A percentile compares a stretch with the other conserved stretches of the same genome.
phyloP scores from a whole-genome alignment of 2,888 invertebrate species.

The Dicranocentrus wangi region DNA sequence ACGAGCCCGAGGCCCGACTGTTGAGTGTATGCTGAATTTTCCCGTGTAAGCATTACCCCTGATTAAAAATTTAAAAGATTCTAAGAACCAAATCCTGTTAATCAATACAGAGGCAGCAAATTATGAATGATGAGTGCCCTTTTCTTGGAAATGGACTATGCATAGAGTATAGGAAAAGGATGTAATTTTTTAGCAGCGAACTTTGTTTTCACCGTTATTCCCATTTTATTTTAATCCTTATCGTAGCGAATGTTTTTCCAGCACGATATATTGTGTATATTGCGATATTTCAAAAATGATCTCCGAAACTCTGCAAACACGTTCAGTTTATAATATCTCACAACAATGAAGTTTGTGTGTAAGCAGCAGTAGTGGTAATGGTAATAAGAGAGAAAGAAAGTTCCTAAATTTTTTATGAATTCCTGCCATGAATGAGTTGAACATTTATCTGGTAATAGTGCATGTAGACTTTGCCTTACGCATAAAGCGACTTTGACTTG shows the following conservation, averaged over 20 bases:
- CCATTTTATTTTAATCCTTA: not conserved
- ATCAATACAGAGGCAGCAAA: too few species aligned
- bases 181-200: too few species aligned
- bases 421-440: not conserved
- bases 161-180: too few species aligned
- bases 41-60: too few species aligned
- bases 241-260: not conserved
- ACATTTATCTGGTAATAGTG: not conserved
- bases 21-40: too few species aligned
- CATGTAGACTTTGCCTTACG: not conserved
- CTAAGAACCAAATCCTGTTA: too few species aligned
- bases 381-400: not conserved
- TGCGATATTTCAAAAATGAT: not conserved
- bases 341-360: not conserved
- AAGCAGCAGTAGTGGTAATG: not conserved
- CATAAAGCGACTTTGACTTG: conserved; percentile 5
- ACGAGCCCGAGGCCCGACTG: too few species aligned
- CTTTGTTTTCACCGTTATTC: too few species aligned
- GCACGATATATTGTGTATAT: too few species aligned
- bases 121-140: too few species aligned
- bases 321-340: not conserved
- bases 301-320: not conserved
- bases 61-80: too few species aligned
- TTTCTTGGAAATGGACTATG: too few species aligned
- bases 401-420: conserved; percentile 10